Evolutionary conservation across 1,140 invertebrate genomes (phyloP).

Genomic region (Caenorhabditis remanei): DNA sequence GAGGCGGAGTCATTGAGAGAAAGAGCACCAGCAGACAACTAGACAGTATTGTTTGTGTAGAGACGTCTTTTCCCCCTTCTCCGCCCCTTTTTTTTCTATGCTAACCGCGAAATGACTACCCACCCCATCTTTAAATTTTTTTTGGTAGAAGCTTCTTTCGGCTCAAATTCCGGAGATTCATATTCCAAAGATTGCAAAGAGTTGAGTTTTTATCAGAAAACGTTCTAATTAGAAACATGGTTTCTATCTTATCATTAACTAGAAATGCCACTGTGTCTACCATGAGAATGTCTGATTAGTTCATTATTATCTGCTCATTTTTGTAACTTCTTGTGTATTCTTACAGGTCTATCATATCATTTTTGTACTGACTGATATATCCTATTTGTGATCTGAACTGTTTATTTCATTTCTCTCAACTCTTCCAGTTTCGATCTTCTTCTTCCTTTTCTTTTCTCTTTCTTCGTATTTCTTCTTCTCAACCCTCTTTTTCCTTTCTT

Average conservation of each 20-base stretch:
- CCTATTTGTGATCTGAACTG: neutral
- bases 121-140: neutral
- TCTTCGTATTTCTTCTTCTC: neutral
- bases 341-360: too few species aligned
- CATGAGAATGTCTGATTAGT: too few species aligned
- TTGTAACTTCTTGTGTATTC: too few species aligned
- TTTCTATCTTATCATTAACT: neutral
- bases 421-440: neutral
- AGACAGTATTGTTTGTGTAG: neutral
- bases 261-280: neutral
- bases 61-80: slow-evolving; percentile 23
- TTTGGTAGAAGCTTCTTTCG: neutral
- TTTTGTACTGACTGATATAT: too few species aligned
- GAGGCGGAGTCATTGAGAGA: neutral
- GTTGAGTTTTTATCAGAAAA: neutral
- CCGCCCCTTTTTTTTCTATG: neutral
- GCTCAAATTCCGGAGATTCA: neutral
- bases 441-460: neutral
- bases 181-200: neutral
- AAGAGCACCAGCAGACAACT: slow-evolving; percentile 24
- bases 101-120: neutral
- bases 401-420: neutral
- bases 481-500: neutral
- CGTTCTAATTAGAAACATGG: neutral
- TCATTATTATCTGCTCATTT: too few species aligned